Percentiles rank a stretch among this genome's conserved stretches.
Evolutionary conservation across 1,140 invertebrate species (phyloP).

Genomic region (Agrypnia vestita): DNA sequence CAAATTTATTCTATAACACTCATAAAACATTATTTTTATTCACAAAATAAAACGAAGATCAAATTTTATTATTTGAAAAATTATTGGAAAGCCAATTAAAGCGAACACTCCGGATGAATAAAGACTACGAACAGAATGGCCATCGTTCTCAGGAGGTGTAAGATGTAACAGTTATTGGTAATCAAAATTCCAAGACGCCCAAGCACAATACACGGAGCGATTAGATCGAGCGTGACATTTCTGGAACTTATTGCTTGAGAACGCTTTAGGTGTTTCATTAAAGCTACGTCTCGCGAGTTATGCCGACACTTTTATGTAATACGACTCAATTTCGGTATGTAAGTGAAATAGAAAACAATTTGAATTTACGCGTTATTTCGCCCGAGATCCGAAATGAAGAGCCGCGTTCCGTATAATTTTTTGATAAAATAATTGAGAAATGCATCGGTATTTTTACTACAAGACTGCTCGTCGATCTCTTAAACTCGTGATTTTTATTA

Average conservation of each 20-base stretch:
- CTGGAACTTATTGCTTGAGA: not conserved
- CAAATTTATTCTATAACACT: slow-evolving; percentile 40
- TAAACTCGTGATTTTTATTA: no score
- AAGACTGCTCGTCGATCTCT: no score
- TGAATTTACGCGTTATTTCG: not conserved
- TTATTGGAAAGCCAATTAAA: slow-evolving; percentile 30
- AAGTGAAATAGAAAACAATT: slow-evolving; percentile 21
- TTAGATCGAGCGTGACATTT: slow-evolving; percentile 7
- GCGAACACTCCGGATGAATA: slow-evolving; percentile 9
- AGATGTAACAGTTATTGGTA: slow-evolving; percentile 39
- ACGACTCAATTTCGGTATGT: slow-evolving; percentile 11
- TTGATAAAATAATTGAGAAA: no score
- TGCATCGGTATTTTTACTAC: no score
- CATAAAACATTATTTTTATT: slow-evolving; percentile 42
- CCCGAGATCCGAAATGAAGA: no score
- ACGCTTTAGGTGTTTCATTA: not conserved
- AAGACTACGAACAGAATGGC: not conserved
- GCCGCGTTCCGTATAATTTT: no score
- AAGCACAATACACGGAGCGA: slow-evolving; percentile 17
- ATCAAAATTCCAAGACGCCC: slow-evolving; percentile 35
- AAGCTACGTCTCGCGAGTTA: slow-evolving; percentile 8
- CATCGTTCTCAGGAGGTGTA: slow-evolving; percentile 12
- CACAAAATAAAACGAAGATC: slow-evolving; percentile 39
- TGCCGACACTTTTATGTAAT: not conserved
- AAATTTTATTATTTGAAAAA: slow-evolving; percentile 42